Evolutionary conservation across 2,888 invertebrate genomes (phyloP).

Genomic region (Piscicola geometra): DNA sequence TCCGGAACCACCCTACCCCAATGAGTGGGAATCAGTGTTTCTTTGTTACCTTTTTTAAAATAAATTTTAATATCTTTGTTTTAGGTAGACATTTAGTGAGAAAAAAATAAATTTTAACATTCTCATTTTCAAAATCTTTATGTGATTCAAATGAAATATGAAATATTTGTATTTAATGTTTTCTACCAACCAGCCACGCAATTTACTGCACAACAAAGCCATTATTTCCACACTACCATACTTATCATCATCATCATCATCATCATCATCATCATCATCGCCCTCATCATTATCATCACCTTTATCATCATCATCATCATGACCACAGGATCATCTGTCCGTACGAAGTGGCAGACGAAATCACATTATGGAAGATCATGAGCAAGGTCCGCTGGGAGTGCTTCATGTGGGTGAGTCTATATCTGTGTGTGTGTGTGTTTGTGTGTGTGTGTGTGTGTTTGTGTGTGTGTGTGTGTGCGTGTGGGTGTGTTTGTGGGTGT

Average conservation of each 20-base stretch:
- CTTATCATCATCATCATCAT: conserved; percentile 29
- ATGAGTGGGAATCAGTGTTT: conserved; percentile 60
- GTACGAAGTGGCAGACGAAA: conserved; percentile 62
- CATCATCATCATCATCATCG: conserved; percentile 26
- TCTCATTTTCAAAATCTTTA: too few species aligned
- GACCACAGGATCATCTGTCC: conserved; percentile 80
- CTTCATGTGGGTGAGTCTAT: conserved; percentile 31
- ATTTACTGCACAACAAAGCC: too few species aligned
- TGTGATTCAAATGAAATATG: too few species aligned
- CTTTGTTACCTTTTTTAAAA: not conserved
- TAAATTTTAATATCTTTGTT: not conserved
- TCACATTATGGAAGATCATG: conserved; percentile 88
- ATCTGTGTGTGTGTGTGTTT: too few species aligned
- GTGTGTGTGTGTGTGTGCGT: too few species aligned
- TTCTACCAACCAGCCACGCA: too few species aligned
- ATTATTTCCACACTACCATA: conserved; percentile 60
- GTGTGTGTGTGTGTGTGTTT: too few species aligned
- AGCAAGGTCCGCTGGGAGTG: conserved; percentile 62
- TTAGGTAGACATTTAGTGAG: too few species aligned
- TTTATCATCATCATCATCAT: conserved; percentile 25
- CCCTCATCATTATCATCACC: conserved; percentile 21
- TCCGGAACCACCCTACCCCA: conserved; percentile 95
- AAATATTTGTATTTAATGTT: too few species aligned
- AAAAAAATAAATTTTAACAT: too few species aligned
- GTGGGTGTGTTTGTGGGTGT: too few species aligned